Evolutionary conservation across 2,113 vertebrate species (phyloP), one percentile per base, ranked within the genome.

Genomic region (Meles meles): DNA sequence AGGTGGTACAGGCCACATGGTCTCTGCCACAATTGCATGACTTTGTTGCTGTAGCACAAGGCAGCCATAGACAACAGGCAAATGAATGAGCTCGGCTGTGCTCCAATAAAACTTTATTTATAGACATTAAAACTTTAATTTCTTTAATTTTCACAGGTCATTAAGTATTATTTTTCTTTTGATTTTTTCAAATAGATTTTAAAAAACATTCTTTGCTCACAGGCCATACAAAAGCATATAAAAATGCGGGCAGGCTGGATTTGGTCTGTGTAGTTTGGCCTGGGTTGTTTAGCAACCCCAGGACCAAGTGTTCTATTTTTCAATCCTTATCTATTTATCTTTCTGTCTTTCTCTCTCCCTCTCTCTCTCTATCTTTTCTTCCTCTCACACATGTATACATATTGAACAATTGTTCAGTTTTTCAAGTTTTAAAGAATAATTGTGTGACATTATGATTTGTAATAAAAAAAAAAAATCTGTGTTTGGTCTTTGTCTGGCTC

Each of bases 71-170:
- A 74, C 0, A 29, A 14, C 27, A 71, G 3, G 3, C 65, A 76
- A 34, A 42, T 57, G 15, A 94, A 29, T 47, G n/a, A 94, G 1
- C 44, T 42, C 23, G 49, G 12, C 42, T 94, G 23, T 84, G 77
- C 47, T 96, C 55, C 59, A 77, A 39, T 91, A 77, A 79, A 88
- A 52, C n/a, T 93, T 90, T 89, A 87, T 55, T 83, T 81, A 79
- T 65, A 88, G 15, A 59, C 59, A 65, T 74, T 55, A 17, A 74
- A 69, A 39, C 55, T 37, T 81, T 90, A 92, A 72, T 92, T 79
- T 92, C 6, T 61, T 69, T 71, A 42, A 93, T 93, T 93, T 88
- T 88, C 39, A 77, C 21, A 20, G 6, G 0, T 17, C 5, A 79
- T 69, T 85, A 88, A 67, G 42, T 93, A 31, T 61, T 85, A 82